Evolutionary conservation across 2,888 invertebrate species (phyloP), one percentile per base, ranked within the genome.

Genomic region (Serripes groenlandicus): DNA sequence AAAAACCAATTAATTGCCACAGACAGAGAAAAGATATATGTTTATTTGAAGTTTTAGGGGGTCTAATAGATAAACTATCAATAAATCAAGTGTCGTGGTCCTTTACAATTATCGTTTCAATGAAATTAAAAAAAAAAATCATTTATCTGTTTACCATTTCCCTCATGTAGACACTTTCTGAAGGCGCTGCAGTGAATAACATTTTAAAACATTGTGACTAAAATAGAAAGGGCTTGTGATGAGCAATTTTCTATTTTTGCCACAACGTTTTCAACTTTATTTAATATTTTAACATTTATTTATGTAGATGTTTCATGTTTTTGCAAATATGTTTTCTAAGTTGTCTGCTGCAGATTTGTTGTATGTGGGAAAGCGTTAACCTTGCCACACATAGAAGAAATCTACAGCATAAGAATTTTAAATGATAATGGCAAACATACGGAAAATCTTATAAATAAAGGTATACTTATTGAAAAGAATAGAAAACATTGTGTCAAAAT

Each of bases 31-130:
- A 58, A 58, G 28, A 15, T 58, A 3, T 26, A 23, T 26, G 58
- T 42, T 18, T 42, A 42, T 62, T 62, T 62, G 62, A 62, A 62
- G 62, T 62, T 62, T 32, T 28, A 62, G 62, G 62, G 62, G 62
- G 62, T 62, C 58, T 58, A 58, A 62, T 62, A 26, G 34, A 34
- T 62, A 15, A 30, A 32, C 11, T 62, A 62, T 34, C 30, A 34
- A 62, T 62, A 34, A 62, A 34, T 62, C 62, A 62, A 62, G 58
- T 58, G 58, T 23, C 23, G 9, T 3, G 9, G 23, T 58, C 28
- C 28, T 54, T 21, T 54, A 15, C 26, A 58, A n/a, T n/a, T n/a
- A n/a, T n/a, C n/a, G n/a, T n/a, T n/a, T n/a, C n/a, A n/a, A n/a
- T n/a, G n/a, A n/a, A n/a, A n/a, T n/a, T n/a, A n/a, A n/a, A n/a